Base-by-base conservation (phyloP, 2,888 invertebrate genomes). In the Hirtodrosophila trivittata region DNA sequence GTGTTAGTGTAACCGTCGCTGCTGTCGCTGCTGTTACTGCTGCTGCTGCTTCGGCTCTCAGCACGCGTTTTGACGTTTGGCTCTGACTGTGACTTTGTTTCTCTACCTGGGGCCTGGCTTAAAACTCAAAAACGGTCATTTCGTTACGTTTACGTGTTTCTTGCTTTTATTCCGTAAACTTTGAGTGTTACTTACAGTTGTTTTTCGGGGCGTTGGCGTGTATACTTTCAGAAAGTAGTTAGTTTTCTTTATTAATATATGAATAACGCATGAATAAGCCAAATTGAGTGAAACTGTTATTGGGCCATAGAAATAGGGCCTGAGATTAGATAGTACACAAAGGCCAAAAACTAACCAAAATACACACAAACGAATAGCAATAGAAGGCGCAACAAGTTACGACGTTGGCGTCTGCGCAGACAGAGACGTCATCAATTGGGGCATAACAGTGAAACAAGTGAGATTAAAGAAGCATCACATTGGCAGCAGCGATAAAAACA, bases 111-210 rank as follows among this genome's bases (percentile, higher is more conserved):
- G 57, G 13, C 30, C 25, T 74, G 64, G 60, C 58, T 78, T 30
- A 54, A 55, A 73, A 80, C 84, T 73, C 77, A 84, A 80, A 71
- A 80, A 80, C 81, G 85, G 80, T 84, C 86, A 86, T 86, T 86
- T 86, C 55, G 57, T 84, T 69, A 69, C 74, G 69, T 73, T 80
- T 63, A 66, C 77, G 78, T 80, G 77, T 78, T 86, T 73, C 59
- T 75, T 59, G 49, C 28, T 43, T 60, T 50, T 58, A 58, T 72
- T 54, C 57, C 39, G 49, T 64, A 32, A 51, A 55, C 55, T 52
- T 55, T 51, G 65, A 45, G 43, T 52, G 42, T 49, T 55, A 49
- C 42, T 58, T 71, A 56, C 47, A 50, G 55, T n/a, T 66, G 12
- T 39, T 13, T 70, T 85, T 87, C 75, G 75, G 87, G 82, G 87